These are phyloP conservation scores for Heteromormyrus szaboi DNA, from an alignment of 2,797 vertebrate genomes.

Conservation along the genomic window DNA sequence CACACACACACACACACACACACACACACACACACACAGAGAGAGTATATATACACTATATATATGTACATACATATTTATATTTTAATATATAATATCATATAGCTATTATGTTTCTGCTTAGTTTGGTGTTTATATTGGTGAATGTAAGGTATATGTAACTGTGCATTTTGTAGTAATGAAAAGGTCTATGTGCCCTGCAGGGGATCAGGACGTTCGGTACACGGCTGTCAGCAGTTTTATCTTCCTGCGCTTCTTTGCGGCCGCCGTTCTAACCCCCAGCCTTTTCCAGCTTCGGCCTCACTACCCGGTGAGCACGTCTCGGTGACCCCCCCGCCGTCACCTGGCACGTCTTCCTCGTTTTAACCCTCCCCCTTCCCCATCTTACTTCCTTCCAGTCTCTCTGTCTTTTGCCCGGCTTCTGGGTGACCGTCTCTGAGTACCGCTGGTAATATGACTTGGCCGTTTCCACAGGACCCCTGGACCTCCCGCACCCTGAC, in stretches of 20 bases:
- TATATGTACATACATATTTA: neutral
- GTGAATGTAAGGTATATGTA: neutral
- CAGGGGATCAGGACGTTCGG: constrained; percentile 88
- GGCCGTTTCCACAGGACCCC: constrained; percentile 67
- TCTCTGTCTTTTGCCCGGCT: neutral
- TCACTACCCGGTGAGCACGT: constrained; percentile 82
- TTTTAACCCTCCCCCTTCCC: neutral
- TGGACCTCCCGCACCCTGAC: constrained; percentile 92
- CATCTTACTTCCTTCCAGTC: neutral
- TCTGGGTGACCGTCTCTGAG: neutral
- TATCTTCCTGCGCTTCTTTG: constrained; percentile 96
- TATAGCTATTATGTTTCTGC: neutral
- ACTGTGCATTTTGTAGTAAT: neutral
- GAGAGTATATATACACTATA: neutral
- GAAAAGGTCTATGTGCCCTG: neutral
- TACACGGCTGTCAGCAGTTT: constrained; percentile 98
- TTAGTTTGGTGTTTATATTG: neutral
- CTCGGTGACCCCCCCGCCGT: neutral
- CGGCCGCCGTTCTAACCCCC: constrained; percentile 93
- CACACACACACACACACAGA: neutral
- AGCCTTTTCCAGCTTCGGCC: constrained; percentile 92
- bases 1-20: too few relatives aligned
- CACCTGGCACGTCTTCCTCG: neutral
- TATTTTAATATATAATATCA: neutral
- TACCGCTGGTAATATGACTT: neutral